These are phyloP conservation scores for Megaceryle alcyon DNA, from an alignment of 2,797 vertebrate genomes.

Conservation along the genomic window DNA sequence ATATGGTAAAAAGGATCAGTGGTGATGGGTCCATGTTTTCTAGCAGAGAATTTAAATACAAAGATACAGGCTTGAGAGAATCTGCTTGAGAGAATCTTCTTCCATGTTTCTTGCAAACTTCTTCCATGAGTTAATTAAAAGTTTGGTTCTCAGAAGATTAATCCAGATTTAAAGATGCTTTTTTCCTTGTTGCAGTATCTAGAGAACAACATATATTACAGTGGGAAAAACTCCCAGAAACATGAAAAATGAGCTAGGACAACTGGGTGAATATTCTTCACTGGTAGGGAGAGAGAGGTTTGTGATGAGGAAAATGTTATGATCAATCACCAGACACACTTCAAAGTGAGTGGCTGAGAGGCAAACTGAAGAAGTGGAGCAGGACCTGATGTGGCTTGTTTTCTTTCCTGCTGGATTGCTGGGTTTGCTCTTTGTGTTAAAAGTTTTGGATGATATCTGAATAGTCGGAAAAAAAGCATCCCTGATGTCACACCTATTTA, in stretches of 20 bases:
- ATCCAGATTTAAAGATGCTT: neutral
- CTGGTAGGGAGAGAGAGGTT: neutral
- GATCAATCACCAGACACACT: conserved; percentile 10
- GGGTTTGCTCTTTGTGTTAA: conserved; percentile 61
- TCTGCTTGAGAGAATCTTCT: conserved; percentile 40
- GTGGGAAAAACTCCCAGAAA: conserved; percentile 40
- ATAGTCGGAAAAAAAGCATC: conserved; percentile 61
- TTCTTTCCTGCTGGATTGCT: conserved; percentile 65
- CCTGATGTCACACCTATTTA: conserved; percentile 46
- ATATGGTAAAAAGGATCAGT: neutral
- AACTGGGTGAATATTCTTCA: neutral
- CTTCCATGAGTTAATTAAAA: conserved; percentile 23
- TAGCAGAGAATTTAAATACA: neutral
- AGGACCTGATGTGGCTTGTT: conserved; percentile 11
- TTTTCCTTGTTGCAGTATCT: neutral
- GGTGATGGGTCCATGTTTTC: neutral
- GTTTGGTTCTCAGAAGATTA: conserved; percentile 42
- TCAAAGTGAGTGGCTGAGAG: conserved; percentile 38
- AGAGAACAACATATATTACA: neutral
- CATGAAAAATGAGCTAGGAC: neutral
- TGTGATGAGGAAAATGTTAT: neutral
- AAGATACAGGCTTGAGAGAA: neutral
- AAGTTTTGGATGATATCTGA: conserved; percentile 64
- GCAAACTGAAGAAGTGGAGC: conserved; percentile 40
- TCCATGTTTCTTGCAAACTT: neutral